Evolutionary conservation across 1,140 invertebrate genomes (phyloP).

Genomic region (Ips typographus): DNA sequence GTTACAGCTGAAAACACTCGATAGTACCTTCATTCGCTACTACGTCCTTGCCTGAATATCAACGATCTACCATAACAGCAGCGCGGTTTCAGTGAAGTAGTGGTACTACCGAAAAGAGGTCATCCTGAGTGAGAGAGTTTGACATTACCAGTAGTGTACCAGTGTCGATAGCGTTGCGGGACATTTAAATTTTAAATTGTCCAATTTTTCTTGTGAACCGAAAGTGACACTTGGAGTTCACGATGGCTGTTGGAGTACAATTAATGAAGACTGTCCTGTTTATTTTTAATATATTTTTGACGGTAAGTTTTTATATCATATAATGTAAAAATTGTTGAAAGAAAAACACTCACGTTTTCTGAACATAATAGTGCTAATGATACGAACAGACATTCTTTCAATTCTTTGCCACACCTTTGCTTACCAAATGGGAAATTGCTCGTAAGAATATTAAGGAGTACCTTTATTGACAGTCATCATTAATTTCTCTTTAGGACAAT

Average conservation of each 20-base stretch:
- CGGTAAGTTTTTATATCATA: slow-evolving; percentile 57
- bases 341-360: too few relatives aligned
- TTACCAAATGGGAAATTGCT: not conserved
- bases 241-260: slow-evolving; percentile 25
- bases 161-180: slow-evolving; percentile 8
- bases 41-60: slow-evolving; percentile 20
- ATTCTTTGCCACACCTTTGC: not conserved
- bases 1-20: slow-evolving; percentile 20
- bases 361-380: too few relatives aligned
- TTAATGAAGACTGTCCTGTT: slow-evolving; percentile 30
- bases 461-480: too few relatives aligned
- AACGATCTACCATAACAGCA: slow-evolving; percentile 12
- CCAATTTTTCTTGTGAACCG: not conserved
- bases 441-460: not conserved
- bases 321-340: too few relatives aligned
- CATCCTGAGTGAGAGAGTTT: not conserved
- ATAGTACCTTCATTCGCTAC: slow-evolving; percentile 17
- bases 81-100: slow-evolving; percentile 13
- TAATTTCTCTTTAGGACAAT: too few relatives aligned
- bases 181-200: slow-evolving; percentile 24
- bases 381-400: not conserved
- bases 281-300: slow-evolving; percentile 69
- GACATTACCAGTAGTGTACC: not conserved
- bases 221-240: not conserved
- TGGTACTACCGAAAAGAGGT: slow-evolving; percentile 29